These are phyloP conservation scores for Noctua fimbriata DNA, from an alignment of 2,888 invertebrate species.

Conservation along the genomic window DNA sequence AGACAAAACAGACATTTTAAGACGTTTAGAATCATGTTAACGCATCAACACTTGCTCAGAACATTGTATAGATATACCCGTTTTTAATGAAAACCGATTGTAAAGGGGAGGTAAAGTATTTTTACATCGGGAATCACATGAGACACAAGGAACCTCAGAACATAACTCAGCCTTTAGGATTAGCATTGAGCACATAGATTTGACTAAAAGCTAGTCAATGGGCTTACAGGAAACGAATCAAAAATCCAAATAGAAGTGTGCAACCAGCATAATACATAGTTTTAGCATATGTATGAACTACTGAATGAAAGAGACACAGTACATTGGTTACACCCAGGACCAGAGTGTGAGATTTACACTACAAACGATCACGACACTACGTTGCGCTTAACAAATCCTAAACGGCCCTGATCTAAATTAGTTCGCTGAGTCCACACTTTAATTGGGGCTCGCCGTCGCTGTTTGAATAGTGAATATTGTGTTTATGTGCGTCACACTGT, in stretches of 20 bases:
- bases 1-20: conserved; percentile 9
- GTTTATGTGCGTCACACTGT: conserved; percentile 90
- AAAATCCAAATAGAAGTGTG: conserved; percentile 30
- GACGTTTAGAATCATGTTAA: conserved; percentile 53
- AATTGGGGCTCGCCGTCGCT: conserved; percentile 82
- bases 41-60: conserved; percentile 37
- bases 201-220: background rate
- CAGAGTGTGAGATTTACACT: conserved; percentile 50
- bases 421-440: conserved; percentile 72
- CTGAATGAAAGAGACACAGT: conserved; percentile 52
- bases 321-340: conserved; percentile 50
- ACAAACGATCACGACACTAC: conserved; percentile 43
- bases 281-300: conserved; percentile 54
- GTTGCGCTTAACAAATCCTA: conserved; percentile 60
- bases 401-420: conserved; percentile 53
- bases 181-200: conserved; percentile 23
- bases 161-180: conserved; percentile 20
- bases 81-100: background rate
- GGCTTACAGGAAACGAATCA: conserved; percentile 14
- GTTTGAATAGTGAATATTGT: conserved; percentile 87
- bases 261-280: conserved; percentile 40
- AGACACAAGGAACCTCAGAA: conserved; percentile 40
- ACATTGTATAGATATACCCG: conserved; percentile 24
- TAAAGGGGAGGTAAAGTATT: background rate
- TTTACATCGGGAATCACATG: conserved; percentile 4